Base-by-base conservation (phyloP, 2,113 vertebrate species). In the Formicarius rufipectus region DNA sequence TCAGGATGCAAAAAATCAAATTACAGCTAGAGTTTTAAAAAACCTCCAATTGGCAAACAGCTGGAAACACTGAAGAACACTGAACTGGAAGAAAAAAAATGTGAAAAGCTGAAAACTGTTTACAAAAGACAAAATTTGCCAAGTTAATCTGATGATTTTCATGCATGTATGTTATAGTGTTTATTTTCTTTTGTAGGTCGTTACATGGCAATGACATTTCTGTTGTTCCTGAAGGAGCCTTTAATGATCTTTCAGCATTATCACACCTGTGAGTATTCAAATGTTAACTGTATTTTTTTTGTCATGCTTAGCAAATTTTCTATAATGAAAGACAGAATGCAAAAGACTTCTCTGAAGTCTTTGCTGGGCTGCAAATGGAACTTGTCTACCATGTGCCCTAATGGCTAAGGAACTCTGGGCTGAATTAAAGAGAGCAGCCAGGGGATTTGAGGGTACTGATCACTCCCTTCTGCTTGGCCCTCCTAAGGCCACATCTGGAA, bases 201-300 rank as follows among this genome's bases (percentile, higher is more conserved):
- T 98, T 99, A 87, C 99, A 99, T 94, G 99, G 99, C 82, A 99
- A 99, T 88, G 99, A 99, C 90, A 99, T 99, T 94, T 99, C 99
- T 56, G 97, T 98, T 83, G 99, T 99, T 96, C 99, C 99, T 79
- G 99, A 99, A 97, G 99, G 99, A 95, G 98, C 98, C 73, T 99
- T 99, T 97, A 99, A 98, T 96, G 99, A 99, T 94, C 98, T 99
- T 67, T 98, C 99, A 33, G 98, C 99, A 0, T 98, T 99, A 85
- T 99, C 99, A 68, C 99, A 99, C 96, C 97, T 99, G 99, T 99
- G 96, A 99, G 99, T 99, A 97, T 91, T 76, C 44, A 33, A 13
- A 47, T 73, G 27, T 14, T 44, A n/a, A 16, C 64, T 40, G 20
- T 23, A 16, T 39, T n/a, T 80, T 82, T 40, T 47, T 27, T 12